These are phyloP conservation scores for Altica lythri DNA, from an alignment of 2,888 invertebrate genomes.

Conservation along the genomic window DNA sequence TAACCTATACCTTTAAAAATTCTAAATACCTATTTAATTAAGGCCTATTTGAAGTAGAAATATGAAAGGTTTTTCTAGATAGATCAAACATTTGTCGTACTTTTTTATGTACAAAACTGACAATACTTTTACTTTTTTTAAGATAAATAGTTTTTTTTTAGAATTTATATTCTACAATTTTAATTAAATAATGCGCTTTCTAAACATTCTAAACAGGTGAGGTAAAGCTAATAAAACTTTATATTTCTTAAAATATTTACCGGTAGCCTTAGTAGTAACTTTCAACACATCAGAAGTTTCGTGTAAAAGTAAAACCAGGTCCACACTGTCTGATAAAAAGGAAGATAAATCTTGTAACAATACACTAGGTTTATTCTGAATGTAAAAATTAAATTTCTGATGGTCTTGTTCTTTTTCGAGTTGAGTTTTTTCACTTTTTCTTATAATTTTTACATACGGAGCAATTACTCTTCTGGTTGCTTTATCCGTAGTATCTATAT, in stretches of 20 bases:
- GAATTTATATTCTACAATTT: too few relatives aligned
- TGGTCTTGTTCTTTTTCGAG: constrained; percentile 40
- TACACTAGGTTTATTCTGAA: constrained; percentile 54
- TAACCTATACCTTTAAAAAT: too few relatives aligned
- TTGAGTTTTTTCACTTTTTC: constrained; percentile 45
- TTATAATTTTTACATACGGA: constrained; percentile 59
- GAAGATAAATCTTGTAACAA: constrained; percentile 51
- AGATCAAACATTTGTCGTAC: too few relatives aligned
- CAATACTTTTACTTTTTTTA: background rate
- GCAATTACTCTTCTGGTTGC: constrained; percentile 65
- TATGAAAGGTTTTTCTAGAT: too few relatives aligned
- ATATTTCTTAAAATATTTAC: constrained; percentile 10
- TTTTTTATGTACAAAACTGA: too few relatives aligned
- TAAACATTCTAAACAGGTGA: background rate
- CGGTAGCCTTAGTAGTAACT: constrained; percentile 60
- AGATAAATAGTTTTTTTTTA: background rate
- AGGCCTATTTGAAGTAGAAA: too few relatives aligned
- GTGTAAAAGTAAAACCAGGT: constrained; percentile 61
- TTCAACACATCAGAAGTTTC: constrained; percentile 65
- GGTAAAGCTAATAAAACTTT: too few relatives aligned
- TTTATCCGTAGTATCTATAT: constrained; percentile 55
- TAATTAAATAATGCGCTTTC: too few relatives aligned
- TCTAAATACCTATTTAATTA: too few relatives aligned
- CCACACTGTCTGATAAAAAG: constrained; percentile 63
- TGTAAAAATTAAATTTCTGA: constrained; percentile 50